A percentile compares a stretch with the other conserved stretches of the same genome.
Conservation (phyloP, 2,113 vertebrate genomes). For the Himantopus leucocephalus region DNA sequence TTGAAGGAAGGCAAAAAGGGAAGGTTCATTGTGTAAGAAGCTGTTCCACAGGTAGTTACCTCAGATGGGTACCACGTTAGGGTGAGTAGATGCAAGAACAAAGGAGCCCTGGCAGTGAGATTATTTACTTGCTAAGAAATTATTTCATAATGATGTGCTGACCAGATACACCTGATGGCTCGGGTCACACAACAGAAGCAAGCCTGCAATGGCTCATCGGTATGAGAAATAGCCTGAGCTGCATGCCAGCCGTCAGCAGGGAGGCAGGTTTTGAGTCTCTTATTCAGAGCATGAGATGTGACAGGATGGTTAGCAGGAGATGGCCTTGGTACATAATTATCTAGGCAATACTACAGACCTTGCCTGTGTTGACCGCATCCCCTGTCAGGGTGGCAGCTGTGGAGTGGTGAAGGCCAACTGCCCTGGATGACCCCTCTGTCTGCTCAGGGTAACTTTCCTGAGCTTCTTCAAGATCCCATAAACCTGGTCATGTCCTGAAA, state of each 20-base stretch:
- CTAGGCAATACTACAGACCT: background rate
- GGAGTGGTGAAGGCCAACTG: background rate
- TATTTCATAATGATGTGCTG: background rate
- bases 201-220: fast-evolving
- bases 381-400: background rate
- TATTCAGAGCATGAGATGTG: background rate
- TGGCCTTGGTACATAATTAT: background rate
- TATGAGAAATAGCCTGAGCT: background rate
- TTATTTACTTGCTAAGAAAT: background rate
- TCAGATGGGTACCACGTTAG: background rate
- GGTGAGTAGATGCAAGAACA: background rate
- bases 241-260: background rate
- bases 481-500: background rate
- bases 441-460: background rate
- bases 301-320: background rate
- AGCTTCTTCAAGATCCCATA: background rate
- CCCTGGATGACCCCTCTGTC: background rate
- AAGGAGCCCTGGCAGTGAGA: background rate
- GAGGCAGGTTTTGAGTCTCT: background rate
- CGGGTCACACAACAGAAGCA: background rate
- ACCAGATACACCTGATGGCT: background rate
- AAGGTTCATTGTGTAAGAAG: background rate
- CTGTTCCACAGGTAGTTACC: background rate
- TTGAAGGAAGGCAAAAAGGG: background rate
- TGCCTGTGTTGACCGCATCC: background rate